A percentile compares a stretch with the other conserved stretches of the same genome.
These are phyloP conservation scores for Manis crassicaudata DNA, from an alignment of 2,797 vertebrate genomes.

Conservation along the genomic window DNA sequence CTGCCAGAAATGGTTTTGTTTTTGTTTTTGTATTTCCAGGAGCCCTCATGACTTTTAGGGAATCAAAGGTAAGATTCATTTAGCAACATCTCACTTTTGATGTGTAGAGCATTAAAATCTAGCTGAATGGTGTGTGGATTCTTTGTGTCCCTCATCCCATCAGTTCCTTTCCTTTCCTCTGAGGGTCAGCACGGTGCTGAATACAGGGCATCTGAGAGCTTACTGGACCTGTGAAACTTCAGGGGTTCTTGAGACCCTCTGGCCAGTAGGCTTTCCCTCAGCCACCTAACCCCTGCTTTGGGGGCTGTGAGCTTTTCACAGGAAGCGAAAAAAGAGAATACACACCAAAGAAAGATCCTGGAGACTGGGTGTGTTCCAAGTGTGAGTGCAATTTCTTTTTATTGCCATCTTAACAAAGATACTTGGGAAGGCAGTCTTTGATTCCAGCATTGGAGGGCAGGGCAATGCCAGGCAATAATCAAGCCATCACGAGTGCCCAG, in stretches of 20 bases:
- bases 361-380: slow-evolving; percentile 81
- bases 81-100: neutral
- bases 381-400: slow-evolving; percentile 81
- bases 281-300: slow-evolving; percentile 10
- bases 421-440: slow-evolving; percentile 79
- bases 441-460: slow-evolving; percentile 75
- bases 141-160: neutral
- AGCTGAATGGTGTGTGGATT: neutral
- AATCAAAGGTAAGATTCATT: neutral
- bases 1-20: neutral
- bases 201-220: neutral
- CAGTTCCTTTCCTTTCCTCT: neutral
- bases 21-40: neutral
- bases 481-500: slow-evolving; percentile 73
- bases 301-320: neutral
- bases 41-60: neutral
- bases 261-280: neutral
- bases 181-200: neutral
- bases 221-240: neutral
- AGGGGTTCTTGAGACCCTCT: neutral
- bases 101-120: neutral
- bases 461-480: slow-evolving; percentile 54
- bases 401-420: slow-evolving; percentile 88
- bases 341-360: slow-evolving; percentile 79
- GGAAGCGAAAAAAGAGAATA: slow-evolving; percentile 68